phyloP scores from a whole-genome alignment of 2,888 invertebrate species.

The Thecophora atra region DNA sequence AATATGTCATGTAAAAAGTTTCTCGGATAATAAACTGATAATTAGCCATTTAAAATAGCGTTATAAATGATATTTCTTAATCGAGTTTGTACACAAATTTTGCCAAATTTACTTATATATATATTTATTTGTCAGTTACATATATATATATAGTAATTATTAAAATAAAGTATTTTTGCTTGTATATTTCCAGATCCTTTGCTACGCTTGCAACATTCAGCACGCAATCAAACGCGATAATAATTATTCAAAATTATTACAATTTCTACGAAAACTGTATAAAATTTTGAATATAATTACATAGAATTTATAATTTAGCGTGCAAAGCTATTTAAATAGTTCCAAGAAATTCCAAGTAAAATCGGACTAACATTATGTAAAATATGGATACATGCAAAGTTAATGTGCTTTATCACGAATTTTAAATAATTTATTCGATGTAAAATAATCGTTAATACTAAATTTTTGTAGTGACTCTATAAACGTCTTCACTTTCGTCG shows the following conservation, averaged over 20 bases:
- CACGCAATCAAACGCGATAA: neutral
- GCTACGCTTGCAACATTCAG: neutral
- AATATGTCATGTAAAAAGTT: too few relatives aligned
- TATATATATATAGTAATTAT: neutral
- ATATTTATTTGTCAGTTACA: neutral
- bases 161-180: constrained; percentile 2
- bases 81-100: too few relatives aligned
- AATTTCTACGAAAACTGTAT: neutral
- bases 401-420: constrained; percentile 6
- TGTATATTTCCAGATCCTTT: constrained; percentile 21
- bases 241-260: neutral
- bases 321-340: constrained; percentile 28
- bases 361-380: neutral
- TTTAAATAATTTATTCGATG: neutral
- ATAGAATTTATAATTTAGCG: constrained; percentile 8
- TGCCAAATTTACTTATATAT: too few relatives aligned
- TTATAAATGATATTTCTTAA: too few relatives aligned
- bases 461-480: neutral
- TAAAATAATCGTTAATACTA: neutral
- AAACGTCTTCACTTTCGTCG: too few relatives aligned
- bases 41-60: too few relatives aligned
- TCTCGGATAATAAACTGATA: too few relatives aligned
- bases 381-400: neutral
- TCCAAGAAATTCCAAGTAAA: neutral
- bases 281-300: too few relatives aligned